These are phyloP conservation scores for Ectemnius cavifrons DNA, from an alignment of 2,888 invertebrate genomes.

Conservation along the genomic window DNA sequence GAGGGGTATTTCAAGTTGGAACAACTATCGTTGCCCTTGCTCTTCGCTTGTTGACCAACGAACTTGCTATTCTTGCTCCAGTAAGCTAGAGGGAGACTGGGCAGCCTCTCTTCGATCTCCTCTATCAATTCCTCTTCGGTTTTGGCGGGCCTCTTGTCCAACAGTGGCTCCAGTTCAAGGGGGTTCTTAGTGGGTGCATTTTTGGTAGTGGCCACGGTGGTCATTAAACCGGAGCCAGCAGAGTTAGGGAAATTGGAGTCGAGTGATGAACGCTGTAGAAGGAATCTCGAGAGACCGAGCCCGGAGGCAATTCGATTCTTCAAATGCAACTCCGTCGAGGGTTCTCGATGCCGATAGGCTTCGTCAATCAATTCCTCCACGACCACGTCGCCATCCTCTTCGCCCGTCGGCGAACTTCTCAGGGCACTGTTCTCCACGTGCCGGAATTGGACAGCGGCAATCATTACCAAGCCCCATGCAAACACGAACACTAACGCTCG, in stretches of 20 bases:
- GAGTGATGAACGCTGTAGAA: conserved; percentile 79
- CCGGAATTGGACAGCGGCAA: conserved; percentile 77
- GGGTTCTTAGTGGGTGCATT: conserved; percentile 77
- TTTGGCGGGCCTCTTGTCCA: conserved; percentile 82
- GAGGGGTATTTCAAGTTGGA: conserved; percentile 85
- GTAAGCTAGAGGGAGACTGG: conserved; percentile 91
- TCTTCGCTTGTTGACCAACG: conserved; percentile 64
- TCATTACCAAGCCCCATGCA: conserved; percentile 78
- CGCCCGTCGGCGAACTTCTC: conserved; percentile 57
- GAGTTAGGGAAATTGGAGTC: conserved; percentile 56
- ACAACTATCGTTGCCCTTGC: conserved; percentile 83
- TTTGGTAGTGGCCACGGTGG: conserved; percentile 67
- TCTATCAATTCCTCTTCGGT: conserved; percentile 87
- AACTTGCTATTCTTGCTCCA: conserved; percentile 87
- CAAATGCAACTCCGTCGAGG: background rate
- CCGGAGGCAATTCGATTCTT: conserved; percentile 70
- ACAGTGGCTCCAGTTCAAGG: conserved; percentile 80
- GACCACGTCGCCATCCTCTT: conserved; percentile 27
- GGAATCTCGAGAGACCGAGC: conserved; percentile 78
- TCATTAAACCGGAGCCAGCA: conserved; percentile 46
- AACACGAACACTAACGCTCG: conserved; percentile 78
- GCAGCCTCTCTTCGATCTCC: conserved; percentile 88
- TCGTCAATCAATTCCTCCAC: conserved; percentile 43
- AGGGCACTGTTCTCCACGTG: conserved; percentile 66
- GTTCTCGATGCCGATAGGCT: conserved; percentile 20